Base-by-base conservation (phyloP, 2,888 invertebrate species). In the Himalopsyche kuldschensis region DNA sequence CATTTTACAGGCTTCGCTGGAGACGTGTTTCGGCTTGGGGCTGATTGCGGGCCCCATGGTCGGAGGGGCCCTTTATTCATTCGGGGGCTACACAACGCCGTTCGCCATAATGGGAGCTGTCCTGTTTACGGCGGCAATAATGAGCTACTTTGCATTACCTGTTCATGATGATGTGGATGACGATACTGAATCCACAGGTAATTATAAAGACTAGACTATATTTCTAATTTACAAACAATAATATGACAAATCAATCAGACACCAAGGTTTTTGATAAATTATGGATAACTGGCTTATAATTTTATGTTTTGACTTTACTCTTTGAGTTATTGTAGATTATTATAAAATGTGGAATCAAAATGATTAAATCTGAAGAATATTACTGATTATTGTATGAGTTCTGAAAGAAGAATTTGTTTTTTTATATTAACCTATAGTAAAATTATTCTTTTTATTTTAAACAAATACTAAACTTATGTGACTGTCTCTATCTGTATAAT, bases 1-100 rank as follows among this genome's bases (percentile, higher is more conserved):
- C 11, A 6, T 27, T 69, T 69, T 35, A 1, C 88, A 95, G 95
- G 96, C 96, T 1, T 95, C 95, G 0, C 89, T 97, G 75, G 97
- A 97, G 90, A 96, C 97, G 0, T 97, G 96, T 89, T 97, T 97
- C 88, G 98, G 98, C 0, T 93, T 94, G 87, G 98, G 94, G 0
- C 92, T 98, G 83, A 97, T 98, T 84, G 96, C 97, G 0, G 98
- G 98, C 0, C 98, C 98, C 0, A 96, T 96, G 0, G 93, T 98
- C 11, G 98, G 98, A 0, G 97, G 97, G 0, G 95, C 95, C 0
- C 91, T 98, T 0, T 98, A 95, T 89, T 93, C 94, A 88, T 88
- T 94, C 10, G 97, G 96, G 2, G 97, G 97, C 0, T 97, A 95
- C 88, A 93, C 94, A 0, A 92, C 96, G 4, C 97, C 97, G 0